phyloP scores from a whole-genome alignment of 2,113 vertebrate genomes.

The Peromyscus polionotus region DNA sequence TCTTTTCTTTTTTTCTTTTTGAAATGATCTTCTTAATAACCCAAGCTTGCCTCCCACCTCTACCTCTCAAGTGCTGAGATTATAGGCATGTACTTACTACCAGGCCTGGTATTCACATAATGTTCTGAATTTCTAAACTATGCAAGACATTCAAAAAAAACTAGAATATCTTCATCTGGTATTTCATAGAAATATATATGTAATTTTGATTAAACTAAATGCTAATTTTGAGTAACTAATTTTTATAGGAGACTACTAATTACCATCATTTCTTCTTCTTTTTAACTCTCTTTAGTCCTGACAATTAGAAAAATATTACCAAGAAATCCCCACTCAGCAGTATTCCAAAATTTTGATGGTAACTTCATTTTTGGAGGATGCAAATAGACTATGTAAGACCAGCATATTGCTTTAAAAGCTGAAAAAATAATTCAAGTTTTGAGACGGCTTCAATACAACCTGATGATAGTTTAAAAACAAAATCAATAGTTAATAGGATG shows the following conservation, averaged over 20 bases:
- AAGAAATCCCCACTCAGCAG: neutral
- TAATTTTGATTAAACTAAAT: neutral
- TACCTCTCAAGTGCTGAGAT: neutral
- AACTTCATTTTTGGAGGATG: slow-evolving; percentile 34
- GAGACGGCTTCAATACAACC: slow-evolving; percentile 66
- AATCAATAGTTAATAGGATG: slow-evolving; percentile 79
- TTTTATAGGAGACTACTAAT: neutral
- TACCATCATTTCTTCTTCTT: neutral
- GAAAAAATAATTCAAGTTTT: slow-evolving; percentile 64
- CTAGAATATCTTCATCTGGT: no score
- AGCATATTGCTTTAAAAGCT: slow-evolving; percentile 51
- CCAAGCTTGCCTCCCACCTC: neutral
- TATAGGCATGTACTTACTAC: no score
- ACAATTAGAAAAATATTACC: slow-evolving; percentile 35
- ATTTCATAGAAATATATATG: neutral
- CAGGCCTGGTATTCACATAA: neutral
- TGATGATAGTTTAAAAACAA: slow-evolving; percentile 62
- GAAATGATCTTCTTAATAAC: neutral
- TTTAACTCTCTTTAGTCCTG: neutral
- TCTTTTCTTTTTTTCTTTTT: no score
- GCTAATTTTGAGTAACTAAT: slow-evolving; percentile 19
- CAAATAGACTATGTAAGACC: slow-evolving; percentile 43
- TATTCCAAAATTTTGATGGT: slow-evolving; percentile 43
- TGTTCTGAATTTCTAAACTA: neutral
- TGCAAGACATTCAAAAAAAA: neutral